Percentiles rank a stretch among this genome's conserved stretches.
phyloP scores from a whole-genome alignment of 2,113 vertebrate genomes.

The Paradisaea rubra region DNA sequence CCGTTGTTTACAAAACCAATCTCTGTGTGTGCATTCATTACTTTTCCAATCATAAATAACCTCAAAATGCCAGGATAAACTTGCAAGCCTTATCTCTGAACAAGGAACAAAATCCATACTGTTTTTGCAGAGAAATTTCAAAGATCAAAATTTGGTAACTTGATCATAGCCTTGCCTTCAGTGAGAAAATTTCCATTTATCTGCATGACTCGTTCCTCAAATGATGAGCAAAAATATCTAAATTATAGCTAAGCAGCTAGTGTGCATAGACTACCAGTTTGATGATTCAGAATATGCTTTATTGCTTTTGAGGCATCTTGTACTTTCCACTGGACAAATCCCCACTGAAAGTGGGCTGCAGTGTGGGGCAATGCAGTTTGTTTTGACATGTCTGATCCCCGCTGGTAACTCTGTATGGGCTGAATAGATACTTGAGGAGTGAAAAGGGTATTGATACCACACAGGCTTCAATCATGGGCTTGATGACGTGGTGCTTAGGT shows the following conservation, averaged over 20 bases:
- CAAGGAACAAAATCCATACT: not conserved
- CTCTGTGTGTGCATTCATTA: not conserved
- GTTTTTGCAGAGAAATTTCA: not conserved
- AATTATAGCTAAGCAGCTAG: not conserved
- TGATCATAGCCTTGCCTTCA: not conserved
- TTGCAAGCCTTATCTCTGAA: not conserved
- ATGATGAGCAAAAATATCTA: not conserved
- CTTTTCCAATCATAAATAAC: not conserved
- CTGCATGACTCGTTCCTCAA: not conserved
- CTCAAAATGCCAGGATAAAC: not conserved
- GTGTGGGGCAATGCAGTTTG: not conserved
- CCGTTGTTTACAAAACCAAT: not conserved
- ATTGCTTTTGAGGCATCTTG: not conserved
- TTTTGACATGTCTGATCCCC: not conserved
- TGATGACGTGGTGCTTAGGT: not conserved
- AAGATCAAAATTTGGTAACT: not conserved
- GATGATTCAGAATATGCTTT: not conserved
- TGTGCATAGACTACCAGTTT: not conserved
- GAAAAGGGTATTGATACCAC: not conserved
- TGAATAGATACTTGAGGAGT: not conserved
- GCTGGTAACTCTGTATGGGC: not conserved
- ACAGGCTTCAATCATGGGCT: rapidly evolving
- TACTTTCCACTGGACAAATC: not conserved
- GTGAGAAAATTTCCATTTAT: not conserved
- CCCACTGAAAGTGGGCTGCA: not conserved